Conservation (phyloP, 2,888 invertebrate genomes). For the Diaprepes abbreviatus region DNA sequence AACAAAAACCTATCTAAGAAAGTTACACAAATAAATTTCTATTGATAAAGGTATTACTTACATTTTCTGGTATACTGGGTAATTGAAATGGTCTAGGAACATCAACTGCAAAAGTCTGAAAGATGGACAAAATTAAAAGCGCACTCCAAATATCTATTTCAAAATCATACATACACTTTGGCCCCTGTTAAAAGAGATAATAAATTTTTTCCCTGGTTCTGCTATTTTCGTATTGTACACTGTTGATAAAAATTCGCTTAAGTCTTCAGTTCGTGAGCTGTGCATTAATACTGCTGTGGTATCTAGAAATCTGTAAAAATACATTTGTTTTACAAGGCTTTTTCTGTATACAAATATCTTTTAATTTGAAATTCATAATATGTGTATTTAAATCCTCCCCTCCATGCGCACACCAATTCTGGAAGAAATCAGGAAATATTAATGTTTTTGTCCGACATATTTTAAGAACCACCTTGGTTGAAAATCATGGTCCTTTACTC, state of each 20-base stretch:
- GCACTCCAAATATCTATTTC: background rate
- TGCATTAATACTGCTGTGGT: conserved; percentile 84
- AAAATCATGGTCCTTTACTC: too few species aligned
- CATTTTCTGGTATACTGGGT: conserved; percentile 96
- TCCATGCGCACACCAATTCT: too few species aligned
- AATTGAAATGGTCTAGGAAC: conserved; percentile 86
- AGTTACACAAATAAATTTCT: too few species aligned
- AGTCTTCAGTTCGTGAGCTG: conserved; percentile 71
- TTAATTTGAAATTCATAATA: too few species aligned
- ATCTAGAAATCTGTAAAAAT: conserved; percentile 78
- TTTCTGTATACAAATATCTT: too few species aligned
- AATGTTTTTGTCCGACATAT: too few species aligned
- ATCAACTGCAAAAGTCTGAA: conserved; percentile 83
- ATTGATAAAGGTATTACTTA: conserved; percentile 71
- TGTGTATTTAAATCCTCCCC: too few species aligned
- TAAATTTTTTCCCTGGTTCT: conserved; percentile 76
- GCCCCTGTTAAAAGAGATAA: conserved; percentile 73
- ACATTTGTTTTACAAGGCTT: too few species aligned
- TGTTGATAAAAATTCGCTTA: conserved; percentile 76
- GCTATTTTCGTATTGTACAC: conserved; percentile 79
- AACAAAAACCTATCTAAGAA: too few species aligned
- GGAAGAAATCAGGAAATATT: too few species aligned
- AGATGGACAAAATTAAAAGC: background rate
- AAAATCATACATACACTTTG: conserved; percentile 70
- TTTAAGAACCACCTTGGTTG: too few species aligned